A percentile compares a stretch with the other conserved stretches of the same genome.
phyloP scores from a whole-genome alignment of 2,113 vertebrate species.

The Castor canadensis region DNA sequence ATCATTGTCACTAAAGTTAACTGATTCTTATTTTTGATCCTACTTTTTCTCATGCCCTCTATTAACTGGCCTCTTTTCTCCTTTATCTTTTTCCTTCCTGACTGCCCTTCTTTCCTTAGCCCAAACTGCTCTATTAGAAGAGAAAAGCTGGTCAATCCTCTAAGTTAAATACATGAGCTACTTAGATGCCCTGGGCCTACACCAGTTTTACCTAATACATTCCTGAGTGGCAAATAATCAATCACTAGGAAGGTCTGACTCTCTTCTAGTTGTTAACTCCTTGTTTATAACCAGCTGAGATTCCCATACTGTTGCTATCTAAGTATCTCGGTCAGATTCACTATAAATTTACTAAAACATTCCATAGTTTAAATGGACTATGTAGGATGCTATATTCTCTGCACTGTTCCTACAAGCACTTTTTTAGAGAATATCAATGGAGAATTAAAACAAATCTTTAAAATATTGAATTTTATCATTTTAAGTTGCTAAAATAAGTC shows the following conservation, averaged over 20 bases:
- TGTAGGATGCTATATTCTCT: not conserved
- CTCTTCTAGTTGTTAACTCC: not conserved
- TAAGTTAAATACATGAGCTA: slow-evolving; percentile 17
- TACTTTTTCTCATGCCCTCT: slow-evolving; percentile 48
- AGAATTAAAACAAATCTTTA: slow-evolving; percentile 1
- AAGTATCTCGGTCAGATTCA: slow-evolving; percentile 1
- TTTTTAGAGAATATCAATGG: not conserved
- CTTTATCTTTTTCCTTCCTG: not conserved
- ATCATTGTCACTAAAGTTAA: slow-evolving; percentile 65
- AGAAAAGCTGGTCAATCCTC: slow-evolving; percentile 34
- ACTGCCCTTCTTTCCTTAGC: slow-evolving; percentile 42
- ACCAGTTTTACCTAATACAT: not conserved
- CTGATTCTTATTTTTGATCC: slow-evolving; percentile 61
- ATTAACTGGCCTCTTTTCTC: slow-evolving; percentile 63
- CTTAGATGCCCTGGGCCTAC: not conserved
- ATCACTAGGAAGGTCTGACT: not conserved
- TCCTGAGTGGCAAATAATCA: not conserved
- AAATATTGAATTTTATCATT: not conserved
- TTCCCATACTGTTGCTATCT: not conserved
- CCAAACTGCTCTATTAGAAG: slow-evolving; percentile 32
- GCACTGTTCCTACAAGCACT: not conserved
- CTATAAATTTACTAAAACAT: not conserved
- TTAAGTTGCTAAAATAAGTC: not conserved
- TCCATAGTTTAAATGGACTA: not conserved
- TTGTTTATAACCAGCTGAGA: slow-evolving; percentile 11